Base-by-base conservation (phyloP, 2,888 invertebrate species). In the Melikaiella ostensackeni region DNA sequence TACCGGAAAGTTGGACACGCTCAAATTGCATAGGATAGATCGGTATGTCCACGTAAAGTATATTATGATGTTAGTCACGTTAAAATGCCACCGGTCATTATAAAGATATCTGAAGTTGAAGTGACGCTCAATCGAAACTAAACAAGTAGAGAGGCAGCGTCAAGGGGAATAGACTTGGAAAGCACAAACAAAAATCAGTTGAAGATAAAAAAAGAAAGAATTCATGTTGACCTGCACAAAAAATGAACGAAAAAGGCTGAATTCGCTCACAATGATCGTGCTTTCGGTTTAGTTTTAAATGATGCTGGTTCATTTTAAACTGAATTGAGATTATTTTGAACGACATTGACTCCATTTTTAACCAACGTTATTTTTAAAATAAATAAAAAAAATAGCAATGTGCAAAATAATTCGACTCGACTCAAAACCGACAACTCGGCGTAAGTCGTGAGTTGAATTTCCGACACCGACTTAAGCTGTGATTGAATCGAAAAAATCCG, bases 1-100 rank as follows among this genome's bases (percentile, higher is more conserved):
- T 70, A 70, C 38, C 70, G 79, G 75, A 77, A 79, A 79, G 75
- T 73, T 59, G 57, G 59, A 57, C 46, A 70, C 66, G 66, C 46
- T 70, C 19, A 24, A 70, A 70, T 46, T 70, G 27, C 30, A 16
- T 9, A 24, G 24, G 42, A 70, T 70, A 70, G 27, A 70, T 70
- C 24, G 19, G 30, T 75, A 66, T 64, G 19, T 74, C 50, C 55
- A 66, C 19, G 30, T 46, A 24, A 35, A 42, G 30, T 38, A 50
- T 70, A 80, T 80, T 80, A 80, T 80, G 77, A 76, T 77, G 80
- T 80, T 76, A 75, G 76, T 42, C 61, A 63, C 64, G 57, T 57
- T 74, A 76, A 64, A n/a, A 76, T 79, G 74, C 79, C 13, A 66
- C 77, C 11, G 57, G 57, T 21, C 24, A 24, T 57, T 24, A 57